Evolutionary conservation across 2,113 vertebrate genomes (phyloP).

Genomic region (Gnathonemus longibarbis): DNA sequence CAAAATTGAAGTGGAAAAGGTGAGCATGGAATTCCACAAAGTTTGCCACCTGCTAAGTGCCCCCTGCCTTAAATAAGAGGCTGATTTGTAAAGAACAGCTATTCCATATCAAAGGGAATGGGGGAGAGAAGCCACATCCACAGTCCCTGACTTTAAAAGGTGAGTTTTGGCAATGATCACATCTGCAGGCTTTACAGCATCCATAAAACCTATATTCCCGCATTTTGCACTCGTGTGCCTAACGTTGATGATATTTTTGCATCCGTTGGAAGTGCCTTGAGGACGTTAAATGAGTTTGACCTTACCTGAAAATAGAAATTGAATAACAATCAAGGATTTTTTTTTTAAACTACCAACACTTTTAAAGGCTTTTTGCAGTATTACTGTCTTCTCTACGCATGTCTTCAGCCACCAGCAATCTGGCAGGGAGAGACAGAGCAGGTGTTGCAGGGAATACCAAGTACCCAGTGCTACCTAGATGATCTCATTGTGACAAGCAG

Average conservation of each 20-base stretch:
- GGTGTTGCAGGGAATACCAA: conserved; percentile 2
- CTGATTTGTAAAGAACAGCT: background rate
- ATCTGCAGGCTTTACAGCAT: background rate
- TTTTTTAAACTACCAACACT: background rate
- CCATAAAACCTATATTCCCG: background rate
- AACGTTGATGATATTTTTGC: background rate
- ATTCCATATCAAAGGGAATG: background rate
- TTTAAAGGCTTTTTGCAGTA: background rate
- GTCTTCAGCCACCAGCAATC: background rate
- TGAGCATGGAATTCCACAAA: background rate
- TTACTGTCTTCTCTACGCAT: background rate
- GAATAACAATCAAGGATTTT: background rate
- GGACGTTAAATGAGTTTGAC: background rate
- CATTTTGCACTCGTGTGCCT: background rate
- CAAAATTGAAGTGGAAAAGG: background rate
- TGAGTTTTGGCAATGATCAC: background rate
- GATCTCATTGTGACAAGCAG: background rate
- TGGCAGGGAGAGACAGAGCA: background rate
- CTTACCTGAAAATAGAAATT: background rate
- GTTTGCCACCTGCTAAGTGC: background rate
- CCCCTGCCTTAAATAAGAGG: background rate
- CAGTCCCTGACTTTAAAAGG: background rate
- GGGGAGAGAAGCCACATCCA: background rate
- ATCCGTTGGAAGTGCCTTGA: background rate
- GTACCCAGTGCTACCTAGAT: background rate